phyloP scores from a whole-genome alignment of 2,113 vertebrate species.

The Rhinolophus ferrumequinum region DNA sequence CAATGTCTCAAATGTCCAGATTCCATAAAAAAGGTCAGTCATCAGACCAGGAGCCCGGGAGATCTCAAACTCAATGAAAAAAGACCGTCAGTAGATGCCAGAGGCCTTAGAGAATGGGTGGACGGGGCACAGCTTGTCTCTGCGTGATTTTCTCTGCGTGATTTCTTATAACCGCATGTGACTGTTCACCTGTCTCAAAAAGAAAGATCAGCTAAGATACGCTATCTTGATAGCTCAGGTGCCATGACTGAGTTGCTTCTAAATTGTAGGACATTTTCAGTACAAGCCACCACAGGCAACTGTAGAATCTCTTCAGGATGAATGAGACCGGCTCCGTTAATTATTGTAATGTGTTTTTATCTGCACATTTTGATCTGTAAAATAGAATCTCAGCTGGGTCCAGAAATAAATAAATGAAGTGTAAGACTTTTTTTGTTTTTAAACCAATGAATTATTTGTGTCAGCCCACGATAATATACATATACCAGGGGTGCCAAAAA shows the following conservation, averaged over 20 bases:
- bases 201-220: not conserved
- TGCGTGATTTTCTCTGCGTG: too few species aligned
- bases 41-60: not conserved
- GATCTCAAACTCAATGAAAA: not conserved
- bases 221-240: not conserved
- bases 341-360: not conserved
- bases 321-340: conserved; percentile 95
- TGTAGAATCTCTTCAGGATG: conserved; percentile 95
- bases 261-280: conserved; percentile 18
- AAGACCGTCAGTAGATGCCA: not conserved
- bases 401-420: too few species aligned
- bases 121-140: not conserved
- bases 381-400: conserved; percentile 65
- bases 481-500: too few species aligned
- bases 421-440: too few species aligned
- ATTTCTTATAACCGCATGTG: not conserved
- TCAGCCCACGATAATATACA: not conserved
- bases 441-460: too few species aligned
- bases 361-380: conserved; percentile 61
- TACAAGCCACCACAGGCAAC: conserved; percentile 89
- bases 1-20: not conserved
- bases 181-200: not conserved
- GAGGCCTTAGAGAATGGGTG: fast-evolving
- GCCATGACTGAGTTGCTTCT: too few species aligned
- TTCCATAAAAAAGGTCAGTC: not conserved